Base-by-base conservation (phyloP, 2,797 vertebrate genomes). In the Parambassis ranga region DNA sequence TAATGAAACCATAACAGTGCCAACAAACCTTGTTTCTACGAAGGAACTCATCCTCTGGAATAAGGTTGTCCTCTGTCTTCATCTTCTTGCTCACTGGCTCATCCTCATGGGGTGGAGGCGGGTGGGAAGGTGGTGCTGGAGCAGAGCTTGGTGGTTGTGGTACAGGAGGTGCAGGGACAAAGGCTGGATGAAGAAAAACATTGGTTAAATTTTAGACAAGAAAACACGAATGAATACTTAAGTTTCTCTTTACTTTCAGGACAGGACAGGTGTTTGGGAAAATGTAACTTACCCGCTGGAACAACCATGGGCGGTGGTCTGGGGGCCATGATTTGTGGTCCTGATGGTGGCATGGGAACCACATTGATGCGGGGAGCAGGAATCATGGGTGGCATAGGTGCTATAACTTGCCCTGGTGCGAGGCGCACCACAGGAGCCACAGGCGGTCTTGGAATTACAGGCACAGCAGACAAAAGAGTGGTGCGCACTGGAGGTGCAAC, bases 241-340 rank as follows among this genome's bases (percentile, higher is more conserved):
- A 24, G 7, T n/a, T n/a, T n/a, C n/a, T n/a, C n/a, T n/a, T n/a
- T n/a, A n/a, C n/a, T n/a, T n/a, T n/a, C n/a, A n/a, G n/a, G n/a
- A n/a, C n/a, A n/a, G n/a, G 6, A 27, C 2, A 28, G 2, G 1
- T 18, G n/a, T 44, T 27, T 24, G 10, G 35, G 57, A 66, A 35
- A 3, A 4, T 31, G 39, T 6, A 23, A 50, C 93, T 87, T 75
- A 98, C 97, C 92, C 75, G 96, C 82, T 11, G 96, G 96, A 28
- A 99, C 96, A 18, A 98, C 96, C 98, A 98, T 98, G 32, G 96
- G 96, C 0, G 96, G 97, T 0, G 96, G 94, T 68, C 96, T 94
- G 0, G 96, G 95, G 2, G 94, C 93, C 97, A 99, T 96, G 58
- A 98, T 91, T 65, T 96, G 96, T 2, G 94, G 92, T 1, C 90